Percentiles rank a stretch among this genome's conserved stretches.
phyloP scores from a whole-genome alignment of 2,888 invertebrate genomes.

The Aphelenchoides bicaudatus region DNA sequence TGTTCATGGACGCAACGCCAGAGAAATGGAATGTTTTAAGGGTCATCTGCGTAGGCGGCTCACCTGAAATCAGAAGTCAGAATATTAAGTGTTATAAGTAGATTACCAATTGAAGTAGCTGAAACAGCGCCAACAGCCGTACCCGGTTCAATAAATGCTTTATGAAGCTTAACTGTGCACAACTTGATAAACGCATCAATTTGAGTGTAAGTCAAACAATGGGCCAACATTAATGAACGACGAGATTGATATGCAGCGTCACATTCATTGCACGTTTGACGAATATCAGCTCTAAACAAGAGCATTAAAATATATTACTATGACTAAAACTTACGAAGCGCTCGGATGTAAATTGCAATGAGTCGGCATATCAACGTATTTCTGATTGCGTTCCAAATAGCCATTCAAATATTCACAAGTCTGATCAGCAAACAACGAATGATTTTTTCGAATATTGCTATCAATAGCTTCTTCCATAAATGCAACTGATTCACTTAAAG shows the following conservation, averaged over 20 bases:
- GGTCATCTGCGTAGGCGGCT: constrained; percentile 99
- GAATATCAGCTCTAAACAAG: constrained; percentile 2
- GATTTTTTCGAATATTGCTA: constrained; percentile 22
- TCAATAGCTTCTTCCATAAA: constrained; percentile 22
- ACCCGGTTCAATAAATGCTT: constrained; percentile 64
- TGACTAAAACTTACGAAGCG: constrained; percentile 46
- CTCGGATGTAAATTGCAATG: constrained; percentile 30
- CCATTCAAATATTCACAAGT: constrained; percentile 26
- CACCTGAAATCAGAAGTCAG: constrained; percentile 65
- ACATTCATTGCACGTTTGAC: not conserved
- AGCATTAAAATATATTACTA: not conserved
- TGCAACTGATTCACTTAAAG: not conserved
- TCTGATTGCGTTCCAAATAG: constrained; percentile 18
- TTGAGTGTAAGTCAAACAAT: constrained; percentile 25
- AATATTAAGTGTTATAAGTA: constrained; percentile 20
- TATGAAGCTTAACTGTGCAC: constrained; percentile 73
- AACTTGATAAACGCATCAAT: constrained; percentile 66
- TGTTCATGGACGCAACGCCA: constrained; percentile 96
- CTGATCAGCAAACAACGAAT: constrained; percentile 20
- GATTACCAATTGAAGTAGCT: constrained; percentile 83
- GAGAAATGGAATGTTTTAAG: constrained; percentile 99
- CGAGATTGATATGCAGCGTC: constrained; percentile 4
- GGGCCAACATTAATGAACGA: constrained; percentile 11
- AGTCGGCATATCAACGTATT: constrained; percentile 20
- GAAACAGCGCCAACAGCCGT: constrained; percentile 96